These are phyloP conservation scores for Perdita meconis DNA, from an alignment of 2,888 invertebrate genomes.

Conservation along the genomic window DNA sequence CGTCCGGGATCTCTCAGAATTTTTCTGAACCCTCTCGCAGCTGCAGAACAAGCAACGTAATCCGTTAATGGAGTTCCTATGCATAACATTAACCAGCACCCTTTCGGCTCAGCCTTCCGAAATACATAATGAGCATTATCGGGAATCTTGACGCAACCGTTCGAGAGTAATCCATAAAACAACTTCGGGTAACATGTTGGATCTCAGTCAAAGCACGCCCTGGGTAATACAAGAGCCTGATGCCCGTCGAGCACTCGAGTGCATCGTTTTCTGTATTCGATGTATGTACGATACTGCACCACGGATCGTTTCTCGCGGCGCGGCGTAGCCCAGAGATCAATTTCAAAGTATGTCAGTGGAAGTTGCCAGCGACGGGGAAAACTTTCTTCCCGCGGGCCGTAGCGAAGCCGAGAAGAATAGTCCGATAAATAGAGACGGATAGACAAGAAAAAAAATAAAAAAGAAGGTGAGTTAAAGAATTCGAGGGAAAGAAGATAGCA, in stretches of 20 bases:
- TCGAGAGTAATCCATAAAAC: too few species aligned
- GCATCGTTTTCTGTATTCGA: slow-evolving; percentile 54
- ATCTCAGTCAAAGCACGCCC: slow-evolving; percentile 22
- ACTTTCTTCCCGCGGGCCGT: slow-evolving; percentile 24
- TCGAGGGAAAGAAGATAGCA: slow-evolving; percentile 17
- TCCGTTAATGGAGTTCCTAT: too few species aligned
- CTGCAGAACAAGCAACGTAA: too few species aligned
- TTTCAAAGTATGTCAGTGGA: slow-evolving; percentile 56
- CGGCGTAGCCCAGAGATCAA: slow-evolving; percentile 57
- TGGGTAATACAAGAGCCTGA: slow-evolving; percentile 41
- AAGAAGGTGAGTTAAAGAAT: slow-evolving; percentile 8
- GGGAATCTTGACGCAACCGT: too few species aligned
- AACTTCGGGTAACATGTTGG: too few species aligned
- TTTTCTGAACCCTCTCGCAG: too few species aligned
- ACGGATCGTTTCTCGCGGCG: slow-evolving; percentile 47
- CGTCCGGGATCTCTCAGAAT: too few species aligned
- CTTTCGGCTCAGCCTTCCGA: too few species aligned
- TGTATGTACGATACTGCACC: slow-evolving; percentile 49
- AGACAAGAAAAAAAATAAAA: slow-evolving; percentile 17
- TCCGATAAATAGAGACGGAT: slow-evolving; percentile 23
- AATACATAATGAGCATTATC: too few species aligned
- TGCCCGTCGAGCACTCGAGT: slow-evolving; percentile 33
- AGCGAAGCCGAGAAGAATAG: slow-evolving; percentile 12
- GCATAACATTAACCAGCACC: too few species aligned
- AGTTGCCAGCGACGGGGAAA: slow-evolving; percentile 35